Percentiles rank a stretch among this genome's conserved stretches.
These are phyloP conservation scores for Sinocyclocheilus rhinocerous DNA, from an alignment of 2,113 vertebrate genomes.

Conservation along the genomic window DNA sequence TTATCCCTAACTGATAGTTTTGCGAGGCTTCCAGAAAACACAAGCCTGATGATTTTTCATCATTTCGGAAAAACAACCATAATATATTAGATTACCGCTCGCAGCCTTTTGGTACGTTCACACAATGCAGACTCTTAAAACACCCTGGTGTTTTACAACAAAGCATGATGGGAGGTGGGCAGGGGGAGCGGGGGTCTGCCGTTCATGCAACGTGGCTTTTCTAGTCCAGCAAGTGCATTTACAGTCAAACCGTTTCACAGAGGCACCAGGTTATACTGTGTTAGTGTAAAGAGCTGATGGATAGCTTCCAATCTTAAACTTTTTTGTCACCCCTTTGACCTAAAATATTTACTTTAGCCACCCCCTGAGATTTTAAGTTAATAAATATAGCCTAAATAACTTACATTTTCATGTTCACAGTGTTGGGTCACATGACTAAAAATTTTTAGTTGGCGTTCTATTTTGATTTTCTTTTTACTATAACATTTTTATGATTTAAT, in stretches of 20 bases:
- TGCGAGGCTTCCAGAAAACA: constrained; percentile 68
- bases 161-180: constrained; percentile 48
- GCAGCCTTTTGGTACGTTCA: constrained; percentile 58
- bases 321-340: background rate
- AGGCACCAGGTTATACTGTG: background rate
- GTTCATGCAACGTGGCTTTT: constrained; percentile 47
- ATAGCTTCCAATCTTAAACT: background rate
- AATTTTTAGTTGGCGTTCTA: no score
- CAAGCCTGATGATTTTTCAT: constrained; percentile 65
- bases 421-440: no score
- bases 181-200: constrained; percentile 11
- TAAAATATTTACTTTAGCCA: background rate
- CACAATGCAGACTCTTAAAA: constrained; percentile 64
- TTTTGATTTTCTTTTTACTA: no score
- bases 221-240: background rate
- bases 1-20: constrained; percentile 74
- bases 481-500: background rate
- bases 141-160: constrained; percentile 57
- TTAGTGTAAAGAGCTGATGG: constrained; percentile 14
- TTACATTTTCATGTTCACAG: no score
- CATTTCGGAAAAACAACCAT: constrained; percentile 66
- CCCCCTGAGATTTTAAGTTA: no score
- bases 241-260: constrained; percentile 9
- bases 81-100: constrained; percentile 70
- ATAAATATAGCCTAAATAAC: no score